phyloP scores from a whole-genome alignment of 2,888 invertebrate species.

The Rhabditoides inermis region DNA sequence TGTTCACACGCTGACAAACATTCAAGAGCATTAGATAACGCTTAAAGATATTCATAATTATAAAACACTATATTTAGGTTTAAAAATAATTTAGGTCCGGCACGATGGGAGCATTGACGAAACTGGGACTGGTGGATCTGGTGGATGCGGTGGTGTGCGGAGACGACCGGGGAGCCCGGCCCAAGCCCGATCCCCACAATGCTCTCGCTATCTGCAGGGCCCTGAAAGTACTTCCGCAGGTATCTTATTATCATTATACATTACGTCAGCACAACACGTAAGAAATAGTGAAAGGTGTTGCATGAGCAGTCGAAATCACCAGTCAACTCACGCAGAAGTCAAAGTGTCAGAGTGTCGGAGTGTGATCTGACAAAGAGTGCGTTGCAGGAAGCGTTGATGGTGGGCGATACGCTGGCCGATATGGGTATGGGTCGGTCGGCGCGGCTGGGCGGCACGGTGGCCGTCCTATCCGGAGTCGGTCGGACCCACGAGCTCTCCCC shows the following conservation, averaged over 20 bases:
- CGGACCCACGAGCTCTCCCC: conserved; percentile 38
- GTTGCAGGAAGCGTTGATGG: conserved; percentile 53
- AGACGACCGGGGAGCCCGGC: conserved; percentile 53
- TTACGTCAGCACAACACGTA: neutral
- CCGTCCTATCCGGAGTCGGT: conserved; percentile 54
- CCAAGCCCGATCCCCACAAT: conserved; percentile 56
- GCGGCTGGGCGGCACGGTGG: conserved; percentile 54
- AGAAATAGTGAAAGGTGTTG: no score
- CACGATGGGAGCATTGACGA: conserved; percentile 33
- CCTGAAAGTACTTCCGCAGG: conserved; percentile 37
- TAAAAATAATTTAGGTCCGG: conserved; percentile 40
- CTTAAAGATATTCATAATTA: no score
- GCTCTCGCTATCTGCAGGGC: conserved; percentile 49
- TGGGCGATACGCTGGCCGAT: conserved; percentile 56
- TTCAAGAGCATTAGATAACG: no score
- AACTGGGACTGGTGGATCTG: conserved; percentile 41
- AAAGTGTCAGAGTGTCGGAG: neutral
- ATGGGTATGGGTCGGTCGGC: conserved; percentile 55
- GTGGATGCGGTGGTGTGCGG: conserved; percentile 56
- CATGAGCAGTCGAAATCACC: no score
- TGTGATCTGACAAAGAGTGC: neutral
- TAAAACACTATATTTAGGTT: no score
- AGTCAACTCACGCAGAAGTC: neutral
- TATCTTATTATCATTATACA: neutral
- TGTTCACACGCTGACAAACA: no score